Conservation (phyloP, 1,140 invertebrate species). For the Helicoverpa zea region DNA sequence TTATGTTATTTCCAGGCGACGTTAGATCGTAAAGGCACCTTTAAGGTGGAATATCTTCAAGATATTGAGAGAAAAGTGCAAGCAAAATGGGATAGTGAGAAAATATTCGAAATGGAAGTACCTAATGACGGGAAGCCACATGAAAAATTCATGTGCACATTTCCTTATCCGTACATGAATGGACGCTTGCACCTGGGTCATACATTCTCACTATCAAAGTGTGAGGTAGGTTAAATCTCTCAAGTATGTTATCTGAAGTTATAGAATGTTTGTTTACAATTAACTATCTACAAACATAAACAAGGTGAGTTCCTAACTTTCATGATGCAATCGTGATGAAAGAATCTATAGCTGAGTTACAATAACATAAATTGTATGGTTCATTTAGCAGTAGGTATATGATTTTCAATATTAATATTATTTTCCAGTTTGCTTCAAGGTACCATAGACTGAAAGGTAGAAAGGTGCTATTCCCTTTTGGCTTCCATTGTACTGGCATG, state of each 20-base stretch:
- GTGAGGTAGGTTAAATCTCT: slow-evolving; percentile 89
- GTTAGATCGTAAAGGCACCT: slow-evolving; percentile 96
- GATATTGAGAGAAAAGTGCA: slow-evolving; percentile 96
- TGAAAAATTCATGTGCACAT: slow-evolving; percentile 97
- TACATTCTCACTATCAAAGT: slow-evolving; percentile 98
- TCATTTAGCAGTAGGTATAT: too few species aligned
- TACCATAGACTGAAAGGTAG: slow-evolving; percentile 97
- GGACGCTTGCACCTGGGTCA: slow-evolving; percentile 99
- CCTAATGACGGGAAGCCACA: slow-evolving; percentile 88
- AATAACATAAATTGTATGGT: too few species aligned
- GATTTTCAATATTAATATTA: slow-evolving; percentile 13
- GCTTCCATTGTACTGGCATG: slow-evolving; percentile 99
- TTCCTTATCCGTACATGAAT: slow-evolving; percentile 99
- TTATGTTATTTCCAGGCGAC: slow-evolving; percentile 70
- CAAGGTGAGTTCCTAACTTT: neutral
- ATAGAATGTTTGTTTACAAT: slow-evolving; percentile 2
- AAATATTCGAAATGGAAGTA: slow-evolving; percentile 94
- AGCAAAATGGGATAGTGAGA: slow-evolving; percentile 92
- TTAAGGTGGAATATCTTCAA: slow-evolving; percentile 96
- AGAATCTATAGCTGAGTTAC: neutral
- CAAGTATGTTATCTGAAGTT: neutral
- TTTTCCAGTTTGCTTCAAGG: slow-evolving; percentile 94
- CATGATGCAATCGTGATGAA: slow-evolving; percentile 11
- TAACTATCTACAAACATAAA: neutral
- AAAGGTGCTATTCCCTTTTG: slow-evolving; percentile 98